phyloP scores from a whole-genome alignment of 2,113 vertebrate genomes.

The Poeciliopsis occidentalis region DNA sequence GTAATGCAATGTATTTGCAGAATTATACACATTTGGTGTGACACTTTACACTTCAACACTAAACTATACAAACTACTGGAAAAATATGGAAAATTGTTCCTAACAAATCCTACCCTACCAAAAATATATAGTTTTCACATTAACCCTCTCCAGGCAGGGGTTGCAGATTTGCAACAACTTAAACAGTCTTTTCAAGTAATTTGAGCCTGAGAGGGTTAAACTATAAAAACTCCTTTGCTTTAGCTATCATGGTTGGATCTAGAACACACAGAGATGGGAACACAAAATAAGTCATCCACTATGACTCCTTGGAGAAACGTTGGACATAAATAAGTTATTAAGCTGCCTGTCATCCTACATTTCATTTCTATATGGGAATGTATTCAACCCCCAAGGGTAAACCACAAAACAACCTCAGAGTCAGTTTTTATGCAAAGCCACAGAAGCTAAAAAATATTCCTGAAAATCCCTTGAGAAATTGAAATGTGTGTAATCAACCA shows the following conservation, averaged over 20 bases:
- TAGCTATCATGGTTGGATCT: constrained; percentile 5
- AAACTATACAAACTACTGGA: neutral
- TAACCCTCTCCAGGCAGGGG: too few species aligned
- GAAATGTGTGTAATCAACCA: constrained; percentile 51
- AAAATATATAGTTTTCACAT: neutral
- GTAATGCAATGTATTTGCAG: too few species aligned
- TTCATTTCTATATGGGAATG: constrained; percentile 48
- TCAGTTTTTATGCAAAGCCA: constrained; percentile 38
- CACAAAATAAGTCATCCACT: constrained; percentile 19
- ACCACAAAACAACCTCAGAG: constrained; percentile 44
- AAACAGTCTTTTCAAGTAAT: too few species aligned
- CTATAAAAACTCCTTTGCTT: neutral
- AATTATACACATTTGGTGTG: too few species aligned
- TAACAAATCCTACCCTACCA: neutral
- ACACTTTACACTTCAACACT: neutral
- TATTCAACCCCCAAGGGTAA: constrained; percentile 37
- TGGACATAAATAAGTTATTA: constrained; percentile 34
- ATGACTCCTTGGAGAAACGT: constrained; percentile 28
- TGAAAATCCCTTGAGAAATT: constrained; percentile 41
- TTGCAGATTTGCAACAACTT: too few species aligned
- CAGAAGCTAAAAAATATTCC: constrained; percentile 41
- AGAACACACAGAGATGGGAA: constrained; percentile 18
- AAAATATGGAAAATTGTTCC: neutral
- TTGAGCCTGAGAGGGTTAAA: too few species aligned
- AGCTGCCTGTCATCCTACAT: constrained; percentile 27